phyloP scores from a whole-genome alignment of 1,140 invertebrate genomes.

The Druon quercuslanigerum region DNA sequence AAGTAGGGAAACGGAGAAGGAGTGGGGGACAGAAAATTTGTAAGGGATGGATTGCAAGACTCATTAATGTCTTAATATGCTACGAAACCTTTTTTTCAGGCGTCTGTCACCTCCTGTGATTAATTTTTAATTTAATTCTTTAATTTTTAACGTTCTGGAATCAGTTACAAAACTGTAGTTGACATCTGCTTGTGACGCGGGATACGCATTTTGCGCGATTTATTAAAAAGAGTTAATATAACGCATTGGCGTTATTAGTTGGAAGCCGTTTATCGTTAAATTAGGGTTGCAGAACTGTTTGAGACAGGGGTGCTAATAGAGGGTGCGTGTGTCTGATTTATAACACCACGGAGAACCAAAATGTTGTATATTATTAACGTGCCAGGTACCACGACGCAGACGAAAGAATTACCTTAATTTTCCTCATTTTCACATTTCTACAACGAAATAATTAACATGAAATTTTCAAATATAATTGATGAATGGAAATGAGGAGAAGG shows the following conservation, averaged over 20 bases:
- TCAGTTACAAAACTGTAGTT: background rate
- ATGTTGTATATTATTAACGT: slow-evolving; percentile 31
- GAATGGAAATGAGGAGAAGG: too few relatives aligned
- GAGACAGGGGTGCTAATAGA: slow-evolving; percentile 67
- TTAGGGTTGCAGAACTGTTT: slow-evolving; percentile 61
- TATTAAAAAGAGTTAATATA: slow-evolving; percentile 44
- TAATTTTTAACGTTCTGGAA: background rate
- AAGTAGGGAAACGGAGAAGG: too few relatives aligned
- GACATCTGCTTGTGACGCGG: background rate
- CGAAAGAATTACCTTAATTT: background rate
- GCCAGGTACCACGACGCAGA: background rate
- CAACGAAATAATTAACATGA: too few relatives aligned
- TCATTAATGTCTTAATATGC: too few relatives aligned
- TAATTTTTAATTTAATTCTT: background rate
- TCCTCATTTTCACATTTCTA: too few relatives aligned
- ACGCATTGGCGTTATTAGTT: slow-evolving; percentile 60
- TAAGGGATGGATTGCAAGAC: too few relatives aligned
- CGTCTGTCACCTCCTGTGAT: background rate
- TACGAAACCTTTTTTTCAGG: too few relatives aligned
- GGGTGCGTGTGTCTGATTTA: slow-evolving; percentile 69
- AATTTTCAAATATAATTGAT: too few relatives aligned
- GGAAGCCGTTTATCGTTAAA: slow-evolving; percentile 65
- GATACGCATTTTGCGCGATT: background rate
- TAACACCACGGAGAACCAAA: slow-evolving; percentile 49
- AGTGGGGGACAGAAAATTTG: too few relatives aligned